Conservation (phyloP, 1,140 invertebrate genomes). For the Parasteatoda tepidariorum region DNA sequence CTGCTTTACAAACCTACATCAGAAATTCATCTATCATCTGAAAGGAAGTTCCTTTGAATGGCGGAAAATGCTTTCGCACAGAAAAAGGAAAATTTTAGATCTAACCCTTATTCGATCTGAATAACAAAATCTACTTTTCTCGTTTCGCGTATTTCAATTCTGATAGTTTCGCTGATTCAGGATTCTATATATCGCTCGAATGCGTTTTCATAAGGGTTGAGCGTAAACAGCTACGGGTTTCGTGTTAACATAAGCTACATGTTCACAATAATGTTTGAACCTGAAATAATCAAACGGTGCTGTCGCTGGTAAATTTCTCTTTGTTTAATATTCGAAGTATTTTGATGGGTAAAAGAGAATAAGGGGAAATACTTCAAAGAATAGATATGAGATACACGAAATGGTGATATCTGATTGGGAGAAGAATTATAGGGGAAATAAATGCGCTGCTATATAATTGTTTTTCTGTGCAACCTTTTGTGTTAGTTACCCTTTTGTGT, state of each 20-base stretch:
- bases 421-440: too few species aligned
- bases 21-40: too few species aligned
- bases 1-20: too few species aligned
- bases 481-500: too few species aligned
- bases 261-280: background rate
- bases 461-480: too few species aligned
- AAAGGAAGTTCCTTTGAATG: conserved; percentile 1
- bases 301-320: background rate
- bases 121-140: conserved; percentile 27
- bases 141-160: background rate
- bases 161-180: background rate
- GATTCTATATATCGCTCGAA: background rate
- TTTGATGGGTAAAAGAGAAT: too few species aligned
- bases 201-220: background rate
- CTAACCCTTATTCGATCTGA: conserved; percentile 21
- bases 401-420: too few species aligned
- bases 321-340: too few species aligned
- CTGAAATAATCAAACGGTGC: background rate
- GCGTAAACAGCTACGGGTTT: background rate
- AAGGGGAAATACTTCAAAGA: too few species aligned
- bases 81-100: conserved; percentile 6
- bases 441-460: too few species aligned
- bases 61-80: background rate
- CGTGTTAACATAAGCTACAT: background rate
- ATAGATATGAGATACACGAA: too few species aligned